Percentiles rank a stretch among this genome's conserved stretches.
These are phyloP conservation scores for Limosa lapponica DNA, from an alignment of 2,797 vertebrate genomes.

Conservation along the genomic window DNA sequence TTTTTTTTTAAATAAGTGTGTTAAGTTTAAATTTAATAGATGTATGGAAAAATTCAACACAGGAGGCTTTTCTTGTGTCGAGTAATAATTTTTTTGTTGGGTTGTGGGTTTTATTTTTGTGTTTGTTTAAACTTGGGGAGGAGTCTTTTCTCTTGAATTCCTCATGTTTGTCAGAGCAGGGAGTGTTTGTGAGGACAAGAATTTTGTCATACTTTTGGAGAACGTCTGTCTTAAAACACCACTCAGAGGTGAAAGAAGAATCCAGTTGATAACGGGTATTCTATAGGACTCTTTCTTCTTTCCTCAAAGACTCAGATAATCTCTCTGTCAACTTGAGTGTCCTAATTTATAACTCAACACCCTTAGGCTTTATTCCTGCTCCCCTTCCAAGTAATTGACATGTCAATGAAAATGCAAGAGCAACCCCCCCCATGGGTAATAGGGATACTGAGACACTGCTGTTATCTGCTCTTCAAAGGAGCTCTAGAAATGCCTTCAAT, in stretches of 20 bases:
- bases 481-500: neutral
- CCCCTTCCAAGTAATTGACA: conserved; percentile 32
- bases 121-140: neutral
- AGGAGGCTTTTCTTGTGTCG: neutral
- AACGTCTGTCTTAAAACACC: neutral
- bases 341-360: conserved; percentile 63
- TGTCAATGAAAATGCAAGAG: conserved; percentile 7
- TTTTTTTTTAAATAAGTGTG: neutral
- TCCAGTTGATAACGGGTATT: neutral
- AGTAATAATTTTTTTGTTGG: neutral
- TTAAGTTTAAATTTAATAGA: neutral
- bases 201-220: neutral
- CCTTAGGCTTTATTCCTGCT: conserved; percentile 29
- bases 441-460: neutral
- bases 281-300: conserved; percentile 27
- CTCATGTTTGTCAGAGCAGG: neutral
- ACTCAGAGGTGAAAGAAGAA: neutral
- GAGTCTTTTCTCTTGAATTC: neutral
- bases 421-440: neutral
- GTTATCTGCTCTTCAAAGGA: neutral
- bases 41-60: neutral
- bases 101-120: neutral
- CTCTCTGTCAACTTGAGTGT: conserved; percentile 31
- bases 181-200: neutral
- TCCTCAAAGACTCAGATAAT: conserved; percentile 31